A percentile compares a stretch with the other conserved stretches of the same genome.
These are phyloP conservation scores for Choreutis nemorana DNA, from an alignment of 2,888 invertebrate species.

Conservation along the genomic window DNA sequence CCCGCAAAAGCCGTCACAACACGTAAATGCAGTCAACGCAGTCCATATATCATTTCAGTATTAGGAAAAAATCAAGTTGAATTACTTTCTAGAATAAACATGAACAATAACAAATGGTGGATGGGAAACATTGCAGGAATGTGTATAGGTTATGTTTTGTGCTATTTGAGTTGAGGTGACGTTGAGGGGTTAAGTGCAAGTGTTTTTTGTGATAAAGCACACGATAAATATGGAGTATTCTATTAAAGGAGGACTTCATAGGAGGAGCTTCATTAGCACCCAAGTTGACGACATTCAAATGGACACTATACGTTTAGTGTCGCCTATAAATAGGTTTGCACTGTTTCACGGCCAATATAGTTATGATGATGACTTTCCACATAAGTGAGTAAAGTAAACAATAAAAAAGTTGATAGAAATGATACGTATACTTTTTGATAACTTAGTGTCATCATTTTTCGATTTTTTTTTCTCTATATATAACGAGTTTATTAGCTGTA, in stretches of 20 bases:
- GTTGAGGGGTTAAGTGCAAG: too few relatives aligned
- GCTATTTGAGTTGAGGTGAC: neutral
- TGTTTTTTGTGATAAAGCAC: neutral
- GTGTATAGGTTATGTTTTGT: neutral
- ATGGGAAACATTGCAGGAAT: too few relatives aligned
- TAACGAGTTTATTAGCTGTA: too few relatives aligned
- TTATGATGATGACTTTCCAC: conserved; percentile 27
- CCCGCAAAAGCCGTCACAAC: too few relatives aligned
- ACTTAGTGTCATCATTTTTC: too few relatives aligned
- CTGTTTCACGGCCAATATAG: conserved; percentile 42
- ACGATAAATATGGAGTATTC: conserved; percentile 30
- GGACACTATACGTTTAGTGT: conserved; percentile 44
- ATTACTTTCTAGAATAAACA: neutral
- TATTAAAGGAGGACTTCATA: conserved; percentile 31
- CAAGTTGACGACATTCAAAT: conserved; percentile 36
- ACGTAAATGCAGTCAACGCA: too few relatives aligned
- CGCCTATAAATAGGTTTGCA: conserved; percentile 44
- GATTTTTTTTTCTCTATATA: too few relatives aligned
- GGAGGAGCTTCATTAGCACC: conserved; percentile 41
- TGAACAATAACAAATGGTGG: neutral
- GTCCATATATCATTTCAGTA: too few relatives aligned
- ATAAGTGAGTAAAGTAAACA: conserved; percentile 33
- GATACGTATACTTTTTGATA: too few relatives aligned
- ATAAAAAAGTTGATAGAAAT: too few relatives aligned
- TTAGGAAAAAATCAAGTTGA: too few relatives aligned